phyloP scores from a whole-genome alignment of 2,113 vertebrate species.

The Apteryx mantelli region DNA sequence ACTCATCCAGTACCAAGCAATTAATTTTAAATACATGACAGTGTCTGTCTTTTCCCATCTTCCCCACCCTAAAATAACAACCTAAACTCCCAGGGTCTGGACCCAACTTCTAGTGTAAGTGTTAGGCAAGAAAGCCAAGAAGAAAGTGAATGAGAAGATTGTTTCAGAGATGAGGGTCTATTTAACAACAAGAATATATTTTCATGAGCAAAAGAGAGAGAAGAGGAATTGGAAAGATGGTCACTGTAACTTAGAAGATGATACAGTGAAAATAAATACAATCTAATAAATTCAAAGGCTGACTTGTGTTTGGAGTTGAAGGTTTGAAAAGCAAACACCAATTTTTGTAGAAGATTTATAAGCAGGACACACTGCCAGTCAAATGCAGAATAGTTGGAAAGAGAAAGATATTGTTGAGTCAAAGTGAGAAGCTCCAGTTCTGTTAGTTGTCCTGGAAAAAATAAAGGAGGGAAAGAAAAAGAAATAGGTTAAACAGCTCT shows the following conservation, averaged over 20 bases:
- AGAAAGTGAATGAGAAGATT: neutral
- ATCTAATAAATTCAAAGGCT: slow-evolving; percentile 2
- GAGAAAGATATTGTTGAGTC: slow-evolving; percentile 40
- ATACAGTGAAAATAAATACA: slow-evolving; percentile 17
- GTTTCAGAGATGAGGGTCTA: neutral
- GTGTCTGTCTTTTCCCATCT: neutral
- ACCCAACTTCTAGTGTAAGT: neutral
- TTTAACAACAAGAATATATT: neutral
- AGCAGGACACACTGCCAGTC: slow-evolving; percentile 35
- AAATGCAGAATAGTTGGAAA: slow-evolving; percentile 50
- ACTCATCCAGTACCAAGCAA: neutral
- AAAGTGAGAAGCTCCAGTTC: slow-evolving; percentile 25
- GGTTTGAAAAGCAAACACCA: slow-evolving; percentile 39
- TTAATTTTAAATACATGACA: slow-evolving; percentile 13
- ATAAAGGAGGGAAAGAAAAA: neutral
- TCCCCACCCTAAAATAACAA: neutral
- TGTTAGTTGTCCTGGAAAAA: slow-evolving; percentile 25
- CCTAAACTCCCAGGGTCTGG: neutral
- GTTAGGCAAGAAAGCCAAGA: neutral
- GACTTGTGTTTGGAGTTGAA: slow-evolving; percentile 24
- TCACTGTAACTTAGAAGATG: neutral
- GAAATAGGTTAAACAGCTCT: neutral
- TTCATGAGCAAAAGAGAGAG: neutral
- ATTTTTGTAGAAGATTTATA: slow-evolving; percentile 61
- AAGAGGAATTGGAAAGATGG: neutral